Base-by-base conservation (phyloP, 2,888 invertebrate species). In the Sarcophaga variegata region DNA sequence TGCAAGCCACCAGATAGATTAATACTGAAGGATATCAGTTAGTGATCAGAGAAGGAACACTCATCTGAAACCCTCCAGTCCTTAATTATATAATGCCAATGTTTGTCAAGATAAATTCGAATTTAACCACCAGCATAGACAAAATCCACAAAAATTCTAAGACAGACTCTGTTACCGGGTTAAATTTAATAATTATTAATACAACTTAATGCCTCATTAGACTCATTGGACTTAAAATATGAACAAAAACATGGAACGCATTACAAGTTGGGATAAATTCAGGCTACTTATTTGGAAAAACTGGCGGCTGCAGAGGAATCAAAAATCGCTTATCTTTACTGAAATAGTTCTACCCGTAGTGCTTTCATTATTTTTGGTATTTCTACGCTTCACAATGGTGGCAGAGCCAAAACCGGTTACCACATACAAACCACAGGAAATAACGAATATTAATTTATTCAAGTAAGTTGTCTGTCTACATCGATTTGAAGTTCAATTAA, bases 241-340 rank as follows among this genome's bases (percentile, higher is more conserved):
- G 6, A 37, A 6, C 6, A 6, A 37, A 22, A 87, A 83, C 70
- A 91, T 92, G 92, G 89, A 85, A 22, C 88, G 89, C 45, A 89
- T 92, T 10, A 90, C 89, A 2, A 92, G 88, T 86, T 94, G 94
- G 92, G 93, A 94, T 54, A 96, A 96, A 92, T 96, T 97, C 91
- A 92, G 94, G 17, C 94, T 97, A 87, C 93, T 97, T 83, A 94
- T 97, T 93, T 97, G 97, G 97, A 97, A 97, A 93, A 97, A 97
- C 92, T 96, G 96, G 94, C 93, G 96, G 3, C 95, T 97, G 66
- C 97, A 97, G 94, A 96, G 95, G 94, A 94, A 97, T 86, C 96
- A 96, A 92, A 95, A 95, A 74, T 88, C 95, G 64, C 96, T 96
- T 91, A 96, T 97, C 0, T 75, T 94, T 1, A 91, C 96, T 59